Base-by-base conservation (phyloP, 2,113 vertebrate genomes). In the Raja brachyura region DNA sequence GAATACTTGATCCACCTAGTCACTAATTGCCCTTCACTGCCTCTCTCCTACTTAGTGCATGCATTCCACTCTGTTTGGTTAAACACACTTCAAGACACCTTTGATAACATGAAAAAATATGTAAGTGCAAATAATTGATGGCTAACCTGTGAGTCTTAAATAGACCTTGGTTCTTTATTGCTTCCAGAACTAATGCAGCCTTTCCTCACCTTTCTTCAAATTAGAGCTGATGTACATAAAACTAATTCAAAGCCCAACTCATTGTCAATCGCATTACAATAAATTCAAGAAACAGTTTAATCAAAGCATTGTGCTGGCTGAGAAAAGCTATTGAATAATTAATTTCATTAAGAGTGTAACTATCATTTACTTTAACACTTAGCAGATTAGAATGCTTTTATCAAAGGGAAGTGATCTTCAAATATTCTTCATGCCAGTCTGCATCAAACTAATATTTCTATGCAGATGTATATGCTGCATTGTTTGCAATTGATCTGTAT, bases 371-470 rank as follows among this genome's bases (percentile, higher is more conserved):
- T 56, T 83, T 83, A 22, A 18, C 79, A 56, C 20, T 56, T 56
- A 22, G 48, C 54, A 85, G 81, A 10, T 85, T 85, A 85, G 20
- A n/a, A 28, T 85, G 22, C 54, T 85, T 85, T 54, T 25, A 22
- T 22, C 2, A 54, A 85, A 54, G 81, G 13, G 54, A n/a, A 59
- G 9, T 85, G 22, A 25, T 85, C 28, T 85, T 85, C 81, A 86
- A 86, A n/a, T 86, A 61, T 25, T 86, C 10, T 61, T 86, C 81
- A 61, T 22, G n/a, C 81, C 81, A 86, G 81, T 61, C 81, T 59
- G n/a, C 81, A 59, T 86, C 56, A 2, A 61, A 86, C 22, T 61
- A 61, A 61, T 61, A 25, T 56, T 59, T 86, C 11, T 59, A 11
- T 85, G 81, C 81, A 25, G 9, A 85, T n/a, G n/a, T 8, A 39